Percentiles rank a stretch among this genome's conserved stretches.
phyloP scores from a whole-genome alignment of 2,888 invertebrate species.

The Mylabris sibirica region DNA sequence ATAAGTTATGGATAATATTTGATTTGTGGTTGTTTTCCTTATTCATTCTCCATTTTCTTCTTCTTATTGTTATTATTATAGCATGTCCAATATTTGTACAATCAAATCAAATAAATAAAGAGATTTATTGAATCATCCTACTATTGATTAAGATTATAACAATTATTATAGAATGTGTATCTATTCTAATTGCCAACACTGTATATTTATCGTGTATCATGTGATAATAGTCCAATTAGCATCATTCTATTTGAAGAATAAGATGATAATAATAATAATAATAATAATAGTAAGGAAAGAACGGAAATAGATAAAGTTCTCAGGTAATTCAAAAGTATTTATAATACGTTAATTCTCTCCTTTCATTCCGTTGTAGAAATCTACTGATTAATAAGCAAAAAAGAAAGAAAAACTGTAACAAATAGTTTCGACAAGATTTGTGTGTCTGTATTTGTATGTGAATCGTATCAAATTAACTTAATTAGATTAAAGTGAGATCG shows the following conservation, averaged over 20 bases:
- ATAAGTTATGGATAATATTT: constrained; percentile 52
- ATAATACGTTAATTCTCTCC: not conserved
- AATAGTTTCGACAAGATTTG: constrained; percentile 41
- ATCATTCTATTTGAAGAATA: not conserved
- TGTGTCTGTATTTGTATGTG: constrained; percentile 34
- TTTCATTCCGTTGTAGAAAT: not conserved
- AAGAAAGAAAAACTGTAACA: constrained; percentile 45
- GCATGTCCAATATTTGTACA: constrained; percentile 21
- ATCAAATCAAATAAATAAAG: constrained; percentile 23
- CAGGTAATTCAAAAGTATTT: not conserved
- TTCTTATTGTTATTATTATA: not conserved
- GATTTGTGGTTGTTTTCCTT: constrained; percentile 54
- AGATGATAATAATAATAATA: too few relatives aligned
- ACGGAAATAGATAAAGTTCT: not conserved
- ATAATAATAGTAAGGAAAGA: too few relatives aligned
- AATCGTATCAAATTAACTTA: constrained; percentile 41
- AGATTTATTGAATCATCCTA: too few relatives aligned
- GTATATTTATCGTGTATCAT: not conserved
- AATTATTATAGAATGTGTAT: too few relatives aligned
- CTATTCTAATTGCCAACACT: not conserved
- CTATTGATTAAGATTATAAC: not conserved
- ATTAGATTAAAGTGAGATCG: constrained; percentile 39
- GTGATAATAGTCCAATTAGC: not conserved
- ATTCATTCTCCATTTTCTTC: too few relatives aligned
- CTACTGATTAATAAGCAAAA: not conserved